phyloP scores from a whole-genome alignment of 2,113 vertebrate species.

The Spermophilus dauricus region DNA sequence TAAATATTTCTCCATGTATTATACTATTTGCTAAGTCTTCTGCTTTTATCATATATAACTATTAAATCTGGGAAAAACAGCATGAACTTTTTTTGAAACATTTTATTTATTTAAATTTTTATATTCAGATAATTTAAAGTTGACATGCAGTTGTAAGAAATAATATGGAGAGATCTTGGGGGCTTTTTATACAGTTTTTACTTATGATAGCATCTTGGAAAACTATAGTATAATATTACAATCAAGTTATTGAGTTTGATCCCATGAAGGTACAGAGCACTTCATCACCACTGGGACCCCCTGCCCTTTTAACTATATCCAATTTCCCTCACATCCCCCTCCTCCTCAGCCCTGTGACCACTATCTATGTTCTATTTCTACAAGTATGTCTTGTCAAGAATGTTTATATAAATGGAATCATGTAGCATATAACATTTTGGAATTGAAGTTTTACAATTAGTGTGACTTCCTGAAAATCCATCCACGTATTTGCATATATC shows the following conservation, averaged over 20 bases:
- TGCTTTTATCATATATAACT: neutral
- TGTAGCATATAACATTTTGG: neutral
- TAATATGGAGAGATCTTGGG: neutral
- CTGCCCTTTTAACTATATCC: neutral
- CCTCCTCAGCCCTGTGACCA: neutral
- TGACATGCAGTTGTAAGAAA: neutral
- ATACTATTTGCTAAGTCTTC: neutral
- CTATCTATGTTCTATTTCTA: neutral
- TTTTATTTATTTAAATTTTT: conserved; percentile 4
- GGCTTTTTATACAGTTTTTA: neutral
- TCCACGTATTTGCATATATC: neutral
- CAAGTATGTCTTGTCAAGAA: neutral
- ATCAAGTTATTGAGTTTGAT: neutral
- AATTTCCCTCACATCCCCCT: neutral
- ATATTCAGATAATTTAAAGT: neutral
- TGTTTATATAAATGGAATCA: neutral
- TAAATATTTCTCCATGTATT: neutral
- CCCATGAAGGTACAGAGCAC: neutral
- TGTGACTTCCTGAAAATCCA: neutral
- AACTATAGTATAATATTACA: neutral
- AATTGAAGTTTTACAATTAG: neutral
- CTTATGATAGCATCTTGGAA: neutral
- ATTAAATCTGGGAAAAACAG: neutral
- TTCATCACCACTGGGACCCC: neutral
- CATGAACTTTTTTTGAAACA: neutral